These are phyloP conservation scores for Lottia scabra DNA, from an alignment of 2,888 invertebrate genomes.

Conservation along the genomic window DNA sequence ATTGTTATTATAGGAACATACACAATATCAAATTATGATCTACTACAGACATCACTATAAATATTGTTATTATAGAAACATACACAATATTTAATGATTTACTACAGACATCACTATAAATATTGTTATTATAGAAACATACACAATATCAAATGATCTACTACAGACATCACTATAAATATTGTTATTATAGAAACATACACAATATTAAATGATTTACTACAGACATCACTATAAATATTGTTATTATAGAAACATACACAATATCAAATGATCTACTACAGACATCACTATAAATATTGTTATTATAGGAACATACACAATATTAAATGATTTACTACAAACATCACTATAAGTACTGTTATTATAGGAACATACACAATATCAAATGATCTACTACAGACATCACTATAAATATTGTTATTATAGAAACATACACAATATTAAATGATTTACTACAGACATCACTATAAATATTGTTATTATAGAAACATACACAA, in stretches of 20 bases:
- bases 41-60: too few relatives aligned
- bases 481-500: slow-evolving; percentile 80
- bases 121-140: background rate
- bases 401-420: background rate
- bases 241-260: background rate
- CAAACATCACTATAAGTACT: background rate
- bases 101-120: too few relatives aligned
- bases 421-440: slow-evolving; percentile 87
- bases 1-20: background rate
- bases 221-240: too few relatives aligned
- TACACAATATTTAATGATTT: background rate
- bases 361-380: slow-evolving; percentile 84
- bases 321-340: too few relatives aligned
- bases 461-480: background rate
- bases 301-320: background rate
- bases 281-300: too few relatives aligned
- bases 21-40: too few relatives aligned
- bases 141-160: background rate
- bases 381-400: slow-evolving; percentile 63
- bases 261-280: background rate
- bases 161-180: too few relatives aligned
- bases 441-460: too few relatives aligned
- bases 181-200: background rate
- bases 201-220: background rate
- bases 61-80: too few relatives aligned